phyloP scores from a whole-genome alignment of 37 sponge, comb jelly and placozoan genomes.

The Amphimedon queenslandica region DNA sequence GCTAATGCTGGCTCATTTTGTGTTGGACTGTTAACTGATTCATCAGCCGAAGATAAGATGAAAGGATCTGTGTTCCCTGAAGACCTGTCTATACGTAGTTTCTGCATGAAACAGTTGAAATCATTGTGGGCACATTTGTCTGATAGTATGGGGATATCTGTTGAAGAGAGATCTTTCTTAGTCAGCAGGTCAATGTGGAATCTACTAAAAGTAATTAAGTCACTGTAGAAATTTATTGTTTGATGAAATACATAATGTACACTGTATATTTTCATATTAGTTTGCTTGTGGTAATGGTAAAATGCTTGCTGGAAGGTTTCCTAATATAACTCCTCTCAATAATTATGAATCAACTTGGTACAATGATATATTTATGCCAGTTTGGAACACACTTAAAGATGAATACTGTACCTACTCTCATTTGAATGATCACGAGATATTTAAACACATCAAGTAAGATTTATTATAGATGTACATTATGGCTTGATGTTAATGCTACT shows the following conservation, averaged over 20 bases:
- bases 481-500: neutral
- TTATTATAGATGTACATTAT: neutral
- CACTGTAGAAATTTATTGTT: no score
- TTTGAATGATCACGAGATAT: neutral
- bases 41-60: slow-evolving; percentile 38
- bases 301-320: slow-evolving; percentile 15
- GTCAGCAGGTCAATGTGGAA: slow-evolving; percentile 30
- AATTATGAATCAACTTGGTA: slow-evolving; percentile 47
- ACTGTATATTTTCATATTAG: no score
- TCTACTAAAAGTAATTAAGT: slow-evolving; percentile 50
- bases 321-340: slow-evolving; percentile 13
- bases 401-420: neutral
- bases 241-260: no score
- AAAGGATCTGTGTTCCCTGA: slow-evolving; percentile 62
- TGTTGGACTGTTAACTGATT: slow-evolving; percentile 64
- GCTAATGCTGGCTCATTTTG: slow-evolving; percentile 71
- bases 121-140: slow-evolving; percentile 64
- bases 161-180: slow-evolving; percentile 67
- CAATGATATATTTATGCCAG: slow-evolving; percentile 30
- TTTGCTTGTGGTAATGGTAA: slow-evolving; percentile 1
- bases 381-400: slow-evolving; percentile 18
- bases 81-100: slow-evolving; percentile 39
- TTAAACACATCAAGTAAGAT: slow-evolving; percentile 6
- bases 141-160: slow-evolving; percentile 33
- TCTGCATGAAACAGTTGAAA: slow-evolving; percentile 63